Conservation (phyloP, 2,113 vertebrate species). For the Rhinogobius similis region DNA sequence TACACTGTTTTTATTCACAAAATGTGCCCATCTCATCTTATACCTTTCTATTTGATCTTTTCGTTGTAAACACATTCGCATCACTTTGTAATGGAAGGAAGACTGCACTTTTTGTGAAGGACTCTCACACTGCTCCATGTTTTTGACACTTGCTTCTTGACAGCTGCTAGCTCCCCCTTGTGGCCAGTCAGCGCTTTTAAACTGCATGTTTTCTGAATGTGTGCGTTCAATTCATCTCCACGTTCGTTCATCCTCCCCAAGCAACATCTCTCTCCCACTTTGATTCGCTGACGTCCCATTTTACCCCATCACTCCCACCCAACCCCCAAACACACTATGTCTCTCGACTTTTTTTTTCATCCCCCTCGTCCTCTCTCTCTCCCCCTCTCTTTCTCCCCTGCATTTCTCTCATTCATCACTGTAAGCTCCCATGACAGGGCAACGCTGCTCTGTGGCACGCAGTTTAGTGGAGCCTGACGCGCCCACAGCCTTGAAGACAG, state of each 20-base stretch:
- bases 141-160: not conserved
- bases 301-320: constrained; percentile 8
- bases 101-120: not conserved
- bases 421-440: constrained; percentile 57
- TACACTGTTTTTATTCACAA: no score
- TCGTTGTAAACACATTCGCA: no score
- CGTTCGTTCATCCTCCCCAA: constrained; percentile 19
- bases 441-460: constrained; percentile 61
- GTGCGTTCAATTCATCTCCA: constrained; percentile 31
- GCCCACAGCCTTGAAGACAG: constrained; percentile 64
- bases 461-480: constrained; percentile 69
- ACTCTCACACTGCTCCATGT: not conserved
- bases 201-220: constrained; percentile 21
- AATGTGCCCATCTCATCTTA: no score
- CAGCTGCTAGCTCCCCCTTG: constrained; percentile 34
- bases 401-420: constrained; percentile 64
- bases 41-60: no score
- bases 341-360: not conserved
- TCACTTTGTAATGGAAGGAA: no score
- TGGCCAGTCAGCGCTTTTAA: not conserved
- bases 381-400: not conserved
- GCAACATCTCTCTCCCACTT: constrained; percentile 31
- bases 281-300: constrained; percentile 25
- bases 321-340: not conserved
- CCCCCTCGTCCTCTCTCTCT: not conserved